phyloP scores from a whole-genome alignment of 2,797 vertebrate genomes.

The Steatocranus sp. region DNA sequence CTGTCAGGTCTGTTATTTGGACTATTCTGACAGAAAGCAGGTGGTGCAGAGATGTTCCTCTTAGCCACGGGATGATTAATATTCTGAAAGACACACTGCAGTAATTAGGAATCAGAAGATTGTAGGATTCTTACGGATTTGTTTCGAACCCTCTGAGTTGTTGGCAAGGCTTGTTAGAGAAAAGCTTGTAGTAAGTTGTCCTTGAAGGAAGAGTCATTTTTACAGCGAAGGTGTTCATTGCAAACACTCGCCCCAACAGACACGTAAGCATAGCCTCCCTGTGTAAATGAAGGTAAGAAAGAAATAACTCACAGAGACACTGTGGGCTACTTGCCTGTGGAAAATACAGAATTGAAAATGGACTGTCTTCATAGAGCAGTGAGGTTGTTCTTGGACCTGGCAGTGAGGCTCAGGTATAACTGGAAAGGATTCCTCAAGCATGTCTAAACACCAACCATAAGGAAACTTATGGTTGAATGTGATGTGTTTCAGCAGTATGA shows the following conservation, averaged over 20 bases:
- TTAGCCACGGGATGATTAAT: not conserved
- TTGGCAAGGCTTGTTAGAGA: not conserved
- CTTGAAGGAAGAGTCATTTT: constrained; percentile 5
- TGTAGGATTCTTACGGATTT: not conserved
- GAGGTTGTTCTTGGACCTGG: constrained; percentile 15
- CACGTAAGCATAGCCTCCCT: not conserved
- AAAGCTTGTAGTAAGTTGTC: not conserved
- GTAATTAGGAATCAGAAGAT: not conserved
- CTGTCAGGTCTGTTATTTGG: not conserved
- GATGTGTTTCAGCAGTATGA: not conserved
- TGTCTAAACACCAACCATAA: not conserved
- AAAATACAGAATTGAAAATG: constrained; percentile 3
- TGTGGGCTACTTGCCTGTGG: not conserved
- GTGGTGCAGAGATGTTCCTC: not conserved
- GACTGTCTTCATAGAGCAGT: not conserved
- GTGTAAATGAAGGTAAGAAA: not conserved
- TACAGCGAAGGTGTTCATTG: not conserved
- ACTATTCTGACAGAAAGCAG: not conserved
- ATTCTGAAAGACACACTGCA: not conserved
- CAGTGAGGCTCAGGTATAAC: not conserved
- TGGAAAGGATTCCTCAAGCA: not conserved
- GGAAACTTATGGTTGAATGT: not conserved
- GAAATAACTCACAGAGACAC: not conserved
- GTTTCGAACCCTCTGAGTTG: not conserved
- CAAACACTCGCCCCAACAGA: not conserved